Base-by-base conservation (phyloP, 2,797 vertebrate genomes). In the Enteromius radiatus region DNA sequence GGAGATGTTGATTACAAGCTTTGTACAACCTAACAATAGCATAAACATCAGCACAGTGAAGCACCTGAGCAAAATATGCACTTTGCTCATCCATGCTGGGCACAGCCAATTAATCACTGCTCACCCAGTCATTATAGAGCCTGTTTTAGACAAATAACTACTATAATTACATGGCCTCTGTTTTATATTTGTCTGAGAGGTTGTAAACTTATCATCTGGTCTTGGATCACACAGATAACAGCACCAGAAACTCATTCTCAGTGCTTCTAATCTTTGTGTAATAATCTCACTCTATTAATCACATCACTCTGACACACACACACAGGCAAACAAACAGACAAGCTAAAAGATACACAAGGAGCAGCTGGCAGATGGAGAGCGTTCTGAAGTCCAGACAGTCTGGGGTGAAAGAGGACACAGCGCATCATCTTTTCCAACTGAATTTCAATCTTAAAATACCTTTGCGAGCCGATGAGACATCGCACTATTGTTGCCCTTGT, bases 391-490 rank as follows among this genome's bases (percentile, higher is more conserved):
- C 74, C 63, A 83, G 84, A 81, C 63, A 65, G 69, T 33, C 68
- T 36, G 33, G 52, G 69, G 69, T 79, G 78, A 84, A 36, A 79
- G 43, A 81, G 61, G 67, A 78, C 63, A 47, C 4, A 36, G 45
- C 23, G 19, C 75, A 84, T 85, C 78, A 84, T 85, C 54, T 85
- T 76, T 76, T 23, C 41, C 78, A 69, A 81, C 71, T 81, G 49
- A 84, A 85, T 84, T 78, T 75, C 47, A 76, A 17, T 76, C 68
- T 47, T 69, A 82, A 76, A 82, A 84, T 82, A 76, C 47, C 31
- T 56, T 80, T 61, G 52, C 4, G 31, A 77, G 36, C 23, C 28
- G 21, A 23, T 43, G 75, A 82, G 45, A 63, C 56, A 56, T 26
- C 2, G 6, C 26, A 52, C 26, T 31, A 45, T 47, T 15, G 14